These are phyloP conservation scores for Etia nguti DNA, from an alignment of 2,113 vertebrate species.

Conservation along the genomic window DNA sequence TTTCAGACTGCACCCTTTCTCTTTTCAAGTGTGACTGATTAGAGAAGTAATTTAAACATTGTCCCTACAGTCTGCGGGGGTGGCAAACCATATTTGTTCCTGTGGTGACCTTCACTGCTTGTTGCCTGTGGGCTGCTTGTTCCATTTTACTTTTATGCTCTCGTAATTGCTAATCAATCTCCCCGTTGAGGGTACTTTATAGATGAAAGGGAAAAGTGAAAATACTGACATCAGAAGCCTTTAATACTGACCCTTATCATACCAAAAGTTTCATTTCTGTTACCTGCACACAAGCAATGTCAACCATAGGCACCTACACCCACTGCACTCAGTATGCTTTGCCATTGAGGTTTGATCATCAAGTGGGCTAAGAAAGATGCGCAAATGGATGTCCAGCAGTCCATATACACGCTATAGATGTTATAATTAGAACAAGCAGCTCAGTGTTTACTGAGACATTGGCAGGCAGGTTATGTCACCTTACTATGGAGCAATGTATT, in stretches of 20 bases:
- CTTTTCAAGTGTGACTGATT: slow-evolving; percentile 51
- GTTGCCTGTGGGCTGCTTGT: slow-evolving; percentile 45
- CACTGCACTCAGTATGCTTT: not conserved
- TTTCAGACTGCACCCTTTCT: slow-evolving; percentile 43
- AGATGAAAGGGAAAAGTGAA: not conserved
- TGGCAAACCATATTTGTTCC: slow-evolving; percentile 30
- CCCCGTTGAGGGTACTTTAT: not conserved
- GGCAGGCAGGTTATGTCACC: not conserved
- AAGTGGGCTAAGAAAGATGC: not conserved
- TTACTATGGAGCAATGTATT: not conserved
- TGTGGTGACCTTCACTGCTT: slow-evolving; percentile 47
- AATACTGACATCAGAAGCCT: not conserved
- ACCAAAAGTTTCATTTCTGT: not conserved
- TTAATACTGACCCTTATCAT: not conserved
- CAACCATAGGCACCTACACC: not conserved
- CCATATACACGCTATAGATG: not conserved
- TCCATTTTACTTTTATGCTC: slow-evolving; percentile 35
- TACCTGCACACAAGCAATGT: not conserved
- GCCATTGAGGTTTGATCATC: not conserved
- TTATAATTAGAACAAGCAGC: not conserved
- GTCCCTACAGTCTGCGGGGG: slow-evolving; percentile 4
- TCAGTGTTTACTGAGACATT: not conserved
- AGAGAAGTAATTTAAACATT: slow-evolving; percentile 2
- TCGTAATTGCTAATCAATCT: slow-evolving; percentile 4
- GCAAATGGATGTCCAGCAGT: not conserved